Base-by-base conservation (phyloP, 2,888 invertebrate species). In the Thereva unica region DNA sequence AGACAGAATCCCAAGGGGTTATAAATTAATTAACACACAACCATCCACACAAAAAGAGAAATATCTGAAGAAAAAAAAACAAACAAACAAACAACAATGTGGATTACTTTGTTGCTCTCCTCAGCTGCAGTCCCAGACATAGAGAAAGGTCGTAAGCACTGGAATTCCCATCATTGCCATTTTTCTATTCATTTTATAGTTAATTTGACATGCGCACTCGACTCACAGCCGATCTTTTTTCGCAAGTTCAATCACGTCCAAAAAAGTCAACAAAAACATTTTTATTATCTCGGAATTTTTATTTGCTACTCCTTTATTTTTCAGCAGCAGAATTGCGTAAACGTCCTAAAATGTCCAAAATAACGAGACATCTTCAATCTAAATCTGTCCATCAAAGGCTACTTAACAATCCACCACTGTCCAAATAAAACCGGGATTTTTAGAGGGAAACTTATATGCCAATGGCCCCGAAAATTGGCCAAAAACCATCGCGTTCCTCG, bases 11-110 rank as follows among this genome's bases (percentile, higher is more conserved):
- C 45, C 35, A 40, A 64, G 23, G 34, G 64, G 37, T 53, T 44
- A 53, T 53, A 64, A 64, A 64, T 64, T 53, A 64, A 64, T 64
- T 64, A 64, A 53, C 35, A 44, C 44, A 56, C 38, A 38, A 34
- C 44, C 44, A 9, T 44, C 44, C 44, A 8, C 10, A 23, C 23
- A 23, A 23, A 23, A 23, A 23, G 23, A 23, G 23, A 23, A 23
- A 23, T 23, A 23, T 23, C 23, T 23, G 23, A 23, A 23, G 23
- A 23, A 1, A 23, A 23, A 23, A 23, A 23, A 23, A 23, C n/a
- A 23, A 23, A 23, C 23, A 23, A 23, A 23, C 23, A 23, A 23
- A 23, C 23, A 23, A 23, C 23, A 23, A 23, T 23, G 23, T 23
- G 23, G 23, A 23, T 23, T 23, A 12, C 5, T 0, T 38, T 2